Percentiles rank a stretch among this genome's conserved stretches.
phyloP scores from a whole-genome alignment of 2,888 invertebrate species.

The Ischnura elegans region DNA sequence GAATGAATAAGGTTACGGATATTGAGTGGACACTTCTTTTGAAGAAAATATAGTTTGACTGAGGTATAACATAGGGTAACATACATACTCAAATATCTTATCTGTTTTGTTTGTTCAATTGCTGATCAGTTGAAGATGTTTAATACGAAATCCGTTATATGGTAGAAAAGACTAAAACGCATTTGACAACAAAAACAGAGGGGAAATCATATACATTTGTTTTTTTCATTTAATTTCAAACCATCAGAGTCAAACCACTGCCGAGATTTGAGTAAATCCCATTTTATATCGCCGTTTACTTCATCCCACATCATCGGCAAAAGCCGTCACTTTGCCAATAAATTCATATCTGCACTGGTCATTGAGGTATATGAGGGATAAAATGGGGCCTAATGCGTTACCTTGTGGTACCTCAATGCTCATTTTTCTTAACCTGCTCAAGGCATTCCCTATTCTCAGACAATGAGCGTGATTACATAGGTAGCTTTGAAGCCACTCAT shows the following conservation, averaged over 20 bases:
- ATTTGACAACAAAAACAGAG: neutral
- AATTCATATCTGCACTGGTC: neutral
- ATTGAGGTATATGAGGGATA: neutral
- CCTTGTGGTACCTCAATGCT: neutral
- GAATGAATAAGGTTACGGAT: no score
- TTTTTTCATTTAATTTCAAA: neutral
- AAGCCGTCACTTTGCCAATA: neutral
- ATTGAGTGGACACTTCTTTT: no score
- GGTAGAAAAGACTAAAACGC: neutral
- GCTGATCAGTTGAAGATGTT: neutral
- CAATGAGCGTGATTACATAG: neutral
- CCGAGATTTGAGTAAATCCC: neutral
- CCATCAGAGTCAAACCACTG: neutral
- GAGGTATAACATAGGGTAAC: no score
- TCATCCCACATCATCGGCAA: neutral
- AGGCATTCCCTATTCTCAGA: neutral
- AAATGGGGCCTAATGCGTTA: neutral
- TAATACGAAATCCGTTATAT: neutral
- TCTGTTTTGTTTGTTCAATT: neutral
- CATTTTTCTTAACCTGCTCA: neutral
- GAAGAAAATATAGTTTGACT: no score
- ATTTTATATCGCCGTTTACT: neutral
- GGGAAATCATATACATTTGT: neutral
- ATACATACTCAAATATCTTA: neutral
- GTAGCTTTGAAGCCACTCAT: neutral